Base-by-base conservation (phyloP, 2,888 invertebrate genomes). In the Cloeon dipterum region DNA sequence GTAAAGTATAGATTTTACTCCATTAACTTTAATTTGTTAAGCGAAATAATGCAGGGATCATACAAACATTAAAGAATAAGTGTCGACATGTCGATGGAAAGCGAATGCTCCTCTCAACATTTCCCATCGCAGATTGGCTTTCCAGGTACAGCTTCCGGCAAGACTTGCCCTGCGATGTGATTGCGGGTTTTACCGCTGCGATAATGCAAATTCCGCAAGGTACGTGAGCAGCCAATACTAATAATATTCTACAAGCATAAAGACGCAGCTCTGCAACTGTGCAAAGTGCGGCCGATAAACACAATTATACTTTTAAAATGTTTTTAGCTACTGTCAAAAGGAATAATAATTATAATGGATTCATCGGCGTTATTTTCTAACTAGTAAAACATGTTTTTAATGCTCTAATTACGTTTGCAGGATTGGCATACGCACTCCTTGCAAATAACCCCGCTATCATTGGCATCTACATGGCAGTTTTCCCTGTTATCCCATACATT, bases 151-250 rank as follows among this genome's bases (percentile, higher is more conserved):
- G 63, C 33, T 59, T 64, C 56, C 66, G 62, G 47, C 50, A 57
- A 36, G 60, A 74, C 52, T 58, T 85, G 13, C 45, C 74, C 0
- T 66, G 70, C 5, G 89, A 91, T 58, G 46, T 83, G 34, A 66
- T 85, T 7, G 72, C 85, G 1, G 91, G 89, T 0, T 65, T 81
- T 19, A 89, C 89, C 1, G 79, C 88, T 1, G 85, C 81, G 13
- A 68, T 86, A 25, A 79, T 86, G 77, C 81, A 86, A 49, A 81
- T 86, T 54, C 85, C 86, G 1, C 86, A 86, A 66, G 85, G 83
- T 68, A 51, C 51, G 45, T 32, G 5, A 13, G n/a, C n/a, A n/a
- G n/a, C n/a, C n/a, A n/a, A n/a, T n/a, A n/a, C n/a, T n/a, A n/a
- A n/a, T n/a, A n/a, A n/a, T n/a, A n/a, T n/a, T n/a, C n/a, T n/a